Percentiles rank a stretch among this genome's conserved stretches.
phyloP scores from a whole-genome alignment of 2,113 vertebrate genomes.

The Hystrix cristata region DNA sequence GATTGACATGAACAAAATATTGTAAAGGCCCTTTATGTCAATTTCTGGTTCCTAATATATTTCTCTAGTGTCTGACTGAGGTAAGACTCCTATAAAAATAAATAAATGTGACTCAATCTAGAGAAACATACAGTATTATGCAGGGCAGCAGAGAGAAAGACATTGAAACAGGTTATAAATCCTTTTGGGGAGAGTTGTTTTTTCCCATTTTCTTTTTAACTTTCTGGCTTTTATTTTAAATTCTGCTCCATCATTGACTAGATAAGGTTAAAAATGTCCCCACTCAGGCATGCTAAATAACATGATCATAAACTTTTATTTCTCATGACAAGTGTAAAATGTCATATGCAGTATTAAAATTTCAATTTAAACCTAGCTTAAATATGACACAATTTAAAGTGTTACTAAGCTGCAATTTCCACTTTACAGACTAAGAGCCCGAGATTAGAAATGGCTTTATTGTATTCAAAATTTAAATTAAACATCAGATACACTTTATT shows the following conservation, averaged over 20 bases:
- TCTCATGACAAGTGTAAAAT: constrained; percentile 79
- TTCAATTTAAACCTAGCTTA: constrained; percentile 70
- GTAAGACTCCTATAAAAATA: neutral
- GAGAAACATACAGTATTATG: neutral
- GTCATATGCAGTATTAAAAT: constrained; percentile 70
- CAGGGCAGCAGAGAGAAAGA: neutral
- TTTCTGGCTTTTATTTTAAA: constrained; percentile 55
- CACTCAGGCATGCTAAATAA: constrained; percentile 66
- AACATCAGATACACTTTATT: constrained; percentile 61
- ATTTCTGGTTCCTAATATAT: neutral
- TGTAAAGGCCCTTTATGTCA: neutral
- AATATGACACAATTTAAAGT: constrained; percentile 48
- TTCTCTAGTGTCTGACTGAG: neutral
- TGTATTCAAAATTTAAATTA: constrained; percentile 61
- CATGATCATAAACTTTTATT: constrained; percentile 72
- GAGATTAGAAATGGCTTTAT: constrained; percentile 44
- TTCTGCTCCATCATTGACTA: constrained; percentile 48
- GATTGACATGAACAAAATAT: neutral
- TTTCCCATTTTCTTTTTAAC: constrained; percentile 46
- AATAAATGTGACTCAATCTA: neutral
- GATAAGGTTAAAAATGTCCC: constrained; percentile 38
- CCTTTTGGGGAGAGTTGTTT: neutral
- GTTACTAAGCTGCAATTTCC: constrained; percentile 57
- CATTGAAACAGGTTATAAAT: neutral
- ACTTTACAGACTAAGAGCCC: constrained; percentile 8